Percentiles rank a stretch among this genome's conserved stretches.
phyloP scores from a whole-genome alignment of 2,888 invertebrate species.

The Oscheius sp. region DNA sequence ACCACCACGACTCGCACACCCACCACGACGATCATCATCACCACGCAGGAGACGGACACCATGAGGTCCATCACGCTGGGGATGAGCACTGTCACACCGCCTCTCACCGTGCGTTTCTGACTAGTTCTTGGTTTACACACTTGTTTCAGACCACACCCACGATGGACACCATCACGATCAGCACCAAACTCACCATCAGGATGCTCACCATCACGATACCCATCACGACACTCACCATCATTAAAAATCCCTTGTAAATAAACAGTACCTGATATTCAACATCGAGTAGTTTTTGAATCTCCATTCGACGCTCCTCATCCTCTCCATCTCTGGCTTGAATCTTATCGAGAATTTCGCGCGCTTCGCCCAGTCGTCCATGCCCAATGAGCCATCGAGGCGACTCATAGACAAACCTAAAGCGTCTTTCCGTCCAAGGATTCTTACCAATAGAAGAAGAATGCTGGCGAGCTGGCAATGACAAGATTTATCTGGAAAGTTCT shows the following conservation, averaged over 20 bases:
- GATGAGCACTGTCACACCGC: constrained; percentile 7
- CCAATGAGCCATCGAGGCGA: constrained; percentile 69
- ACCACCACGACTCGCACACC: constrained; percentile 25
- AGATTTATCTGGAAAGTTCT: constrained; percentile 59
- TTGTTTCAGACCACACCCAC: background rate
- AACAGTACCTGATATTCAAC: constrained; percentile 49
- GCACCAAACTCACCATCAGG: constrained; percentile 8
- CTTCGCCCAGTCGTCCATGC: constrained; percentile 63
- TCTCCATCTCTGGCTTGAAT: constrained; percentile 58
- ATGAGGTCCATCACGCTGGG: constrained; percentile 20
- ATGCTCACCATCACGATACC: constrained; percentile 13
- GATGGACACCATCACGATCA: background rate
- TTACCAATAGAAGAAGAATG: constrained; percentile 59
- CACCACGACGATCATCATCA: constrained; percentile 22
- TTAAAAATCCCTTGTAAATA: constrained; percentile 14
- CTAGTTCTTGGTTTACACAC: background rate
- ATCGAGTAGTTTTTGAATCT: constrained; percentile 56
- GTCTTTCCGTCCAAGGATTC: background rate
- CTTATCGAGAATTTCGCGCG: constrained; percentile 55
- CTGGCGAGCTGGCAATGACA: constrained; percentile 59
- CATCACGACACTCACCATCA: constrained; percentile 23
- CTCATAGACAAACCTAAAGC: constrained; percentile 62
- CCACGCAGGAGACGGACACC: constrained; percentile 18
- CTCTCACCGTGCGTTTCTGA: constrained; percentile 7
- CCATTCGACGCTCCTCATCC: constrained; percentile 45